Base-by-base conservation (phyloP, 2,888 invertebrate genomes). In the Acleris cristana region DNA sequence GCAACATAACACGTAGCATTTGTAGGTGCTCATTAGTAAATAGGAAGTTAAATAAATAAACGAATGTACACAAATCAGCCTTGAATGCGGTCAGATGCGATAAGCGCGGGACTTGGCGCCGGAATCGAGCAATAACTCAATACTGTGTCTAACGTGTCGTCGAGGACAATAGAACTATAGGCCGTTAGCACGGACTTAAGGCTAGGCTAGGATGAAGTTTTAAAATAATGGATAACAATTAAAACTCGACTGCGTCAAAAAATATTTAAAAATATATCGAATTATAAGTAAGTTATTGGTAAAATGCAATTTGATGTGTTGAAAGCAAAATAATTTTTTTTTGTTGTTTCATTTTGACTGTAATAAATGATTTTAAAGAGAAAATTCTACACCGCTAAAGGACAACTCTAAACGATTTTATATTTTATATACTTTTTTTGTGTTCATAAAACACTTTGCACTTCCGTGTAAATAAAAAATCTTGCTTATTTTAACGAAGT, bases 71-170 rank as follows among this genome's bases (percentile, higher is more conserved):
- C 60, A 72, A 67, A 71, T 60, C 56, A 71, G 67, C 71, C 71
- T 72, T 71, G 77, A 76, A 78, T 79, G 74, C 77, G 76, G 81
- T 79, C 79, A 74, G 61, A 70, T 67, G 54, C 71, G 78, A 83
- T 81, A 81, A 78, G 68, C 70, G 74, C 74, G 73, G 72, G 69
- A 55, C 61, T 14, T 40, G 70, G 62, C 67, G 67, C 62, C 67
- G 58, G 67, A 63, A 69, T 75, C 75, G 77, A 76, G 78, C 76
- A 79, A 76, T 81, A 80, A 82, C 76, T 83, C 79, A 81, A 74
- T 72, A 65, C 59, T 71, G 71, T 74, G 69, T 70, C 71, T 73
- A 76, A 81, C 80, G 79, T 74, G 72, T 67, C 70, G 73, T 71
- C 72, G 65, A 71, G 70, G 69, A 78, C 80, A 81, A 78, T 75